Conservation (phyloP, 2,797 vertebrate genomes). For the Diceros bicornis region DNA sequence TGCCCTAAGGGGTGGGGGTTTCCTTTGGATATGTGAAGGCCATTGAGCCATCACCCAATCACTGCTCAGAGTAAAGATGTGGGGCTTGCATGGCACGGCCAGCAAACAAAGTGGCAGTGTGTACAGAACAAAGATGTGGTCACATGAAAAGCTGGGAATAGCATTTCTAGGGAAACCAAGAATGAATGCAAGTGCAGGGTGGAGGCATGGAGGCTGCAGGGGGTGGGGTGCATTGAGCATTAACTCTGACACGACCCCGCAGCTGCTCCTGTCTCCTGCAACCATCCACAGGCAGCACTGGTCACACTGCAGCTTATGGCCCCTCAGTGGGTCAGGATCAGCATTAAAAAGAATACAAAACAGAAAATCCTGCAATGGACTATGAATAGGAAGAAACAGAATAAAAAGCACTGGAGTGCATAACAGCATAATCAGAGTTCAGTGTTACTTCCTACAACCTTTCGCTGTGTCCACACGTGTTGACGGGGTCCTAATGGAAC, state of each 20-base stretch:
- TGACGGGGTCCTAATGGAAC: background rate
- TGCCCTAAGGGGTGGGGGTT: slow-evolving; percentile 52
- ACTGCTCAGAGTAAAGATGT: slow-evolving; percentile 82
- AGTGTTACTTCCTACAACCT: background rate
- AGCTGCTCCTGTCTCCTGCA: background rate
- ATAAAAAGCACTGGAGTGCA: background rate
- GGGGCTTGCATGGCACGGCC: slow-evolving; percentile 84
- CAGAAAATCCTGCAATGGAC: background rate
- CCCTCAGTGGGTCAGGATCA: background rate
- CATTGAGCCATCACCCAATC: slow-evolving; percentile 86
- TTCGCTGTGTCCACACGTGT: background rate
- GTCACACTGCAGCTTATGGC: background rate
- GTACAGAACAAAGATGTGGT: slow-evolving; percentile 90
- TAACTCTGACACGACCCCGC: slow-evolving; percentile 76
- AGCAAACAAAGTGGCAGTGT: slow-evolving; percentile 92
- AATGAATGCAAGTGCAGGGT: slow-evolving; percentile 83
- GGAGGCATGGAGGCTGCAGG: slow-evolving; percentile 76
- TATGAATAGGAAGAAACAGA: background rate
- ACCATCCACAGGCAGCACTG: background rate
- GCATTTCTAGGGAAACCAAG: slow-evolving; percentile 88
- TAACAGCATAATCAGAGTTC: background rate
- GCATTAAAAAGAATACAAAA: background rate
- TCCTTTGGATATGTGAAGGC: slow-evolving; percentile 83
- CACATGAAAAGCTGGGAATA: slow-evolving; percentile 90
- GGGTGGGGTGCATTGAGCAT: slow-evolving; percentile 58